Base-by-base conservation (phyloP, 2,797 vertebrate genomes). In the Crypturellus tataupa region DNA sequence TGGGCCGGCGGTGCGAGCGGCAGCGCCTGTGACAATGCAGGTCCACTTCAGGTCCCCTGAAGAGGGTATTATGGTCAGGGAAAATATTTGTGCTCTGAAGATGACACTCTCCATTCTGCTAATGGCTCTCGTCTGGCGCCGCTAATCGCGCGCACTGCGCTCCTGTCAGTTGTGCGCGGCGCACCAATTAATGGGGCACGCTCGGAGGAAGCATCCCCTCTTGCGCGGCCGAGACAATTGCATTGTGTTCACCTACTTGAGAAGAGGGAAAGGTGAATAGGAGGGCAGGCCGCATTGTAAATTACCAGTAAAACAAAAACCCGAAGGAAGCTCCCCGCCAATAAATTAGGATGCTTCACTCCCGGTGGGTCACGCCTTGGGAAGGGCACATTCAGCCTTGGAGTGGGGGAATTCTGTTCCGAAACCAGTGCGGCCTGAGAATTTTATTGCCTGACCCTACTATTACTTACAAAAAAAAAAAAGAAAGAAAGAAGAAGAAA, bases 51-150 rank as follows among this genome's bases (percentile, higher is more conserved):
- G 97, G 97, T 97, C 97, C 89, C 96, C 97, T 98, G 80, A 97
- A 98, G 98, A 98, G 98, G 98, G 98, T 98, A 98, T 98, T 98
- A 98, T 98, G 96, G 96, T 16, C 40, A 97, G 97, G 93, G 97
- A 96, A 98, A 98, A 98, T 97, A 98, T 98, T 98, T 98, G 98
- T 96, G 96, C 97, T 97, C 97, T 97, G 97, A 97, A 97, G 98
- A 98, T 98, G 98, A 97, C 96, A 98, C 98, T 97, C 98, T 98
- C 98, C 97, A 97, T 96, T 97, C 96, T 78, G 95, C 97, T 96
- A 98, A 98, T 97, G 97, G 97, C 98, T 97, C 98, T 98, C 97
- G 87, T 91, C 94, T 71, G 67, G 86, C 33, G 25, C 68, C 88
- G 96, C 96, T 95, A 96, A 98, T 97, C 95, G n/a, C 94, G 78